Conservation (phyloP, 2,113 vertebrate genomes). For the Mastomys natalensis region DNA sequence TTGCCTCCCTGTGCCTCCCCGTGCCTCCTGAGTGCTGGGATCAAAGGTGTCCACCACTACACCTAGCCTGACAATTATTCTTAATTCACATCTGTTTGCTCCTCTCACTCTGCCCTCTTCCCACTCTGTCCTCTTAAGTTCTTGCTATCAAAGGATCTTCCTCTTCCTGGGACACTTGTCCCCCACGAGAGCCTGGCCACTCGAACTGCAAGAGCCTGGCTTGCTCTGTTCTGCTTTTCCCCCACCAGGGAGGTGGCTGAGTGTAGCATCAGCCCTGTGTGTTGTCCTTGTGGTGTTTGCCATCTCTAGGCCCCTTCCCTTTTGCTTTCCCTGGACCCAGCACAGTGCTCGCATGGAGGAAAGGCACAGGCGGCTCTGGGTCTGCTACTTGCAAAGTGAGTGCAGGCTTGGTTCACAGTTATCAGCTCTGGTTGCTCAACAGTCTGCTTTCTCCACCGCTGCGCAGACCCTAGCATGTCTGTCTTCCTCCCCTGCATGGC, state of each 20-base stretch:
- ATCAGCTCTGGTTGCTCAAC: slow-evolving; percentile 15
- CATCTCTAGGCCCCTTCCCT: not conserved
- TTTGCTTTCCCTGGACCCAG: not conserved
- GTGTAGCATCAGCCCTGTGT: not conserved
- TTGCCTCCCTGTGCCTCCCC: not conserved
- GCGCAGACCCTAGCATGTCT: not conserved
- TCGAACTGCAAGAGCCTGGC: rapidly evolving
- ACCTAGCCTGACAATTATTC: not conserved
- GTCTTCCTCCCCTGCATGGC: not conserved
- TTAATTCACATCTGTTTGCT: not conserved
- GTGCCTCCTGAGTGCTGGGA: not conserved
- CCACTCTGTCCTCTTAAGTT: not conserved
- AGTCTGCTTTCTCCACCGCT: not conserved
- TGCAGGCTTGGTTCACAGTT: not conserved
- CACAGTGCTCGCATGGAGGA: not conserved
- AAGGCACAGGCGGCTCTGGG: not conserved
- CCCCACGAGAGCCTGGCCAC: not conserved
- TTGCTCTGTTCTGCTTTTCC: not conserved
- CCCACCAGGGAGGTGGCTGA: not conserved
- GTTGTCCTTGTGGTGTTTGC: not conserved
- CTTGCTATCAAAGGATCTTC: not conserved
- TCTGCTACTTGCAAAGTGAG: not conserved
- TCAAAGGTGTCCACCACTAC: not conserved
- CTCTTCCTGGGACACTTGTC: not conserved
- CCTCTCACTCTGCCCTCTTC: not conserved